Evolutionary conservation across 2,113 vertebrate species (phyloP).

Genomic region (Scartelaos histophorus): DNA sequence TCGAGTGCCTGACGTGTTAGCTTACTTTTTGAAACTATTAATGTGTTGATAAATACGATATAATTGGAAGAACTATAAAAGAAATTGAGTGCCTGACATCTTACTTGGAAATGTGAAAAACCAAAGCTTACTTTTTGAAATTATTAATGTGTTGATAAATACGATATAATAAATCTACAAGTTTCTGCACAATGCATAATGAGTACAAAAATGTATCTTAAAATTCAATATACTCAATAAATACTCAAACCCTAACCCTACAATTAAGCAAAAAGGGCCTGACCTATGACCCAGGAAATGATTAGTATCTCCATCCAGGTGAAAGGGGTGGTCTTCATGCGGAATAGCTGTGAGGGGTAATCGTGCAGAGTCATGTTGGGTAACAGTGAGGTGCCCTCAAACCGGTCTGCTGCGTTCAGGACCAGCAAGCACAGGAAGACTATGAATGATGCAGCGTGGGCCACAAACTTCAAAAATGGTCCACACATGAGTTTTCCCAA

Average conservation of each 20-base stretch:
- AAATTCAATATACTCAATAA: not conserved
- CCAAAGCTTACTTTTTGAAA: not conserved
- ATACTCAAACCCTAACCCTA: not conserved
- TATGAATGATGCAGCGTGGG: conserved; percentile 93
- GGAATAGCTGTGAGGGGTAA: conserved; percentile 88
- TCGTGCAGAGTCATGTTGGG: conserved; percentile 91
- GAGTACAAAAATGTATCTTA: not conserved
- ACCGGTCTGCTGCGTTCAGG: conserved; percentile 94
- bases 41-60: too few relatives aligned
- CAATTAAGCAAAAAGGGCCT: conserved; percentile 25
- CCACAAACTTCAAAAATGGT: conserved; percentile 96
- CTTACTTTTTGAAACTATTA: too few relatives aligned
- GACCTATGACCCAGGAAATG: conserved; percentile 97
- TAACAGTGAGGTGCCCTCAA: conserved; percentile 88
- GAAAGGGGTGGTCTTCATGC: conserved; percentile 95
- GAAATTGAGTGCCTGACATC: too few relatives aligned
- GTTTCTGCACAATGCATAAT: not conserved
- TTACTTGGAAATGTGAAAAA: not conserved
- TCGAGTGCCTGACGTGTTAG: too few relatives aligned
- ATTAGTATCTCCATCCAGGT: conserved; percentile 97
- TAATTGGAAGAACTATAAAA: not conserved
- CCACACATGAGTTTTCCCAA: conserved; percentile 89
- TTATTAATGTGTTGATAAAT: not conserved
- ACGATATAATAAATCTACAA: not conserved
- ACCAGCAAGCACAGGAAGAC: conserved; percentile 92